phyloP scores from a whole-genome alignment of 2,888 invertebrate species.

The Gasteruption jaculator region DNA sequence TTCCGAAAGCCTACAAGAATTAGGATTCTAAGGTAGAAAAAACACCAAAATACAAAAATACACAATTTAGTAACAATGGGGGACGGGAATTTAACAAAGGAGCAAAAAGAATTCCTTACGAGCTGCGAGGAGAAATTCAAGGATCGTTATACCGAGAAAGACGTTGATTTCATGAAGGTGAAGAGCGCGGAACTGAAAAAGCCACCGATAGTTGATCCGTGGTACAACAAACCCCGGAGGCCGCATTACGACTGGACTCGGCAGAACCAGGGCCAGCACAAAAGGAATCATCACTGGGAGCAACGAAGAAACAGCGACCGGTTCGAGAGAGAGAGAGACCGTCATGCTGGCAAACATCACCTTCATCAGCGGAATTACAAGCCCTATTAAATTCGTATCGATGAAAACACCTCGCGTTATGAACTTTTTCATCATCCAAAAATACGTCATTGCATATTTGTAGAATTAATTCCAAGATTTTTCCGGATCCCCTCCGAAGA shows the following conservation, averaged over 20 bases:
- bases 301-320: constrained; percentile 28
- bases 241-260: constrained; percentile 30
- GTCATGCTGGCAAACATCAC: constrained; percentile 23
- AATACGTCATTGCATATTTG: too few relatives aligned
- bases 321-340: constrained; percentile 22
- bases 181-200: constrained; percentile 48
- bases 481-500: too few relatives aligned
- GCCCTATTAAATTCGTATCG: constrained; percentile 22
- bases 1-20: constrained; percentile 54
- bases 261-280: constrained; percentile 28
- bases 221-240: constrained; percentile 45
- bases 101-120: constrained; percentile 59
- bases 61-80: constrained; percentile 20
- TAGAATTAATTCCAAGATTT: too few relatives aligned
- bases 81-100: constrained; percentile 50
- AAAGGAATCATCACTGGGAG: constrained; percentile 26
- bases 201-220: constrained; percentile 62
- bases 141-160: constrained; percentile 61
- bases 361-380: constrained; percentile 21
- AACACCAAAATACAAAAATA: constrained; percentile 14
- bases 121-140: constrained; percentile 63
- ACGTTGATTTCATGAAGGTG: constrained; percentile 58
- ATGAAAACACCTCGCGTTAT: too few relatives aligned
- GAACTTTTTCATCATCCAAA: too few relatives aligned
- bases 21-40: too few relatives aligned